phyloP scores from a whole-genome alignment of 2,888 invertebrate genomes.

The Thera britannica region DNA sequence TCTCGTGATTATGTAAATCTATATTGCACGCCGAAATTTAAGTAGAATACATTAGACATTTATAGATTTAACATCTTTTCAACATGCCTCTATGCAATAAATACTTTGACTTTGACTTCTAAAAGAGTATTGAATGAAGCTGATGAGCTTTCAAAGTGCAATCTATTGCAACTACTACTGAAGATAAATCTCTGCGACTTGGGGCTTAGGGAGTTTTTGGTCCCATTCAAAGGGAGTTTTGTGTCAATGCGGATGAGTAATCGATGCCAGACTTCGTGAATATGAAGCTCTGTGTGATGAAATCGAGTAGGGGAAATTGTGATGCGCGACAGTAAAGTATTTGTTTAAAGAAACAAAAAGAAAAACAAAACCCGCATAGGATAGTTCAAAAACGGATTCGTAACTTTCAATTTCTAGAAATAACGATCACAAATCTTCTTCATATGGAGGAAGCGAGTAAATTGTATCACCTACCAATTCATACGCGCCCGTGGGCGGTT shows the following conservation, averaged over 20 bases:
- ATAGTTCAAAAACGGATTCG: background rate
- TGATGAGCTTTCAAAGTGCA: slow-evolving; percentile 45
- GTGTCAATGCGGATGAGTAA: slow-evolving; percentile 44
- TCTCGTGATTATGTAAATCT: no score
- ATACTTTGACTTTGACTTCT: no score
- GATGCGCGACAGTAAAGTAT: no score
- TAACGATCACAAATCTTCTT: background rate
- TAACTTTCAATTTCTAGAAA: background rate
- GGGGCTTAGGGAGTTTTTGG: slow-evolving; percentile 47
- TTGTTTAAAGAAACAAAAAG: no score
- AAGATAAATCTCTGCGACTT: slow-evolving; percentile 33
- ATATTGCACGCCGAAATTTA: no score
- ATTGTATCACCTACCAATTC: slow-evolving; percentile 66
- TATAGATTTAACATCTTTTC: no score
- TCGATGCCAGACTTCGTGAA: slow-evolving; percentile 32
- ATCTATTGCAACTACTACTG: slow-evolving; percentile 44
- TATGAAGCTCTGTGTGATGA: slow-evolving; percentile 22
- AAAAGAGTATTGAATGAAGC: no score
- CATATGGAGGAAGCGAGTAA: slow-evolving; percentile 44
- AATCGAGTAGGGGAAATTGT: background rate
- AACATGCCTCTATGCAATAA: no score
- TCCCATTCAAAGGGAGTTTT: slow-evolving; percentile 51
- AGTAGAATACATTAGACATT: no score
- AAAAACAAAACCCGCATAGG: background rate
- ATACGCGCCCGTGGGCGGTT: slow-evolving; percentile 66